phyloP scores from a whole-genome alignment of 2,797 vertebrate species.

The Synaphobranchus kaupii region DNA sequence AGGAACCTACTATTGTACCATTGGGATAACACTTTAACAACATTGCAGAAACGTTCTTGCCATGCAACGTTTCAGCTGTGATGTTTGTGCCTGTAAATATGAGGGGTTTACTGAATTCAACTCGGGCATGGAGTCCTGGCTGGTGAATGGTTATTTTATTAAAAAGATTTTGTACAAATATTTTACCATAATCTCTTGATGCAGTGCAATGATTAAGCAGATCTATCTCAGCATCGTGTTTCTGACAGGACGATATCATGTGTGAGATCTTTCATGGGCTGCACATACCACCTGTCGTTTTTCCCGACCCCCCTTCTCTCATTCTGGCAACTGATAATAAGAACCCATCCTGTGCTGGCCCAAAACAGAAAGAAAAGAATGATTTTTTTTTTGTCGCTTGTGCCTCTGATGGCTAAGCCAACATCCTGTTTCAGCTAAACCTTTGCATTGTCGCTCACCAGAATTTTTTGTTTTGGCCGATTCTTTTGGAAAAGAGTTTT shows the following conservation, averaged over 20 bases:
- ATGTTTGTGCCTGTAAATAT: background rate
- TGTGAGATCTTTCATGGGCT: background rate
- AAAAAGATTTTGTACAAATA: background rate
- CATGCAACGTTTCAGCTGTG: background rate
- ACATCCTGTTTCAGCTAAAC: too few species aligned
- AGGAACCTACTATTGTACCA: background rate
- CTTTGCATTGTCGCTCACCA: too few species aligned
- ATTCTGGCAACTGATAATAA: background rate
- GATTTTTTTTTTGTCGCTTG: background rate
- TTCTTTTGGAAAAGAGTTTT: too few species aligned
- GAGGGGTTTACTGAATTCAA: background rate
- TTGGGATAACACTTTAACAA: background rate
- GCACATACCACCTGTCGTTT: background rate
- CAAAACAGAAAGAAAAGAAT: background rate
- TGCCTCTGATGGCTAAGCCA: too few species aligned
- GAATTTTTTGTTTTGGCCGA: too few species aligned
- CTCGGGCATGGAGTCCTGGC: background rate
- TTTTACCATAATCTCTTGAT: background rate
- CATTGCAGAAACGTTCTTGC: background rate
- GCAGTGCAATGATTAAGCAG: background rate
- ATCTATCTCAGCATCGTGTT: background rate
- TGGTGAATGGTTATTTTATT: background rate
- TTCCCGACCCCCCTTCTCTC: background rate
- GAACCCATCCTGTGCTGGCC: background rate
- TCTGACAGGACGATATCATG: background rate